Base-by-base conservation (phyloP, 2,113 vertebrate genomes). In the Thomomys bottae region DNA sequence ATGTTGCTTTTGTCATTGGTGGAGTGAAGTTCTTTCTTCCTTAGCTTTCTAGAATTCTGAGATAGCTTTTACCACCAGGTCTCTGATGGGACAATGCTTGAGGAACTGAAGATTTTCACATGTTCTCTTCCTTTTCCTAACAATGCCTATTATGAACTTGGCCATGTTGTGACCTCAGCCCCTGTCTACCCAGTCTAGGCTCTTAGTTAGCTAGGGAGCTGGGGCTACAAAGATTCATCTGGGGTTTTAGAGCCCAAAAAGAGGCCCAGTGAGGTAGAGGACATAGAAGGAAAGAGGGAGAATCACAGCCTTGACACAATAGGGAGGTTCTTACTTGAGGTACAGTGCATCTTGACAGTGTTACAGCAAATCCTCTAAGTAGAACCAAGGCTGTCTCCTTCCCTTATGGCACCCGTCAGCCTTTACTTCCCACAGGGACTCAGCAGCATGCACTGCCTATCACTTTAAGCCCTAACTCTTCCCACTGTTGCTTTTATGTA, bases 381-480 rank as follows among this genome's bases (percentile, higher is more conserved):
- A 59, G 89, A 26, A 32, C 42, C 6, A n/a, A 54, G 24, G 2
- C 8, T 32, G 18, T 24, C 36, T 26, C 67, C 17, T 45, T 40
- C 20, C 30, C 59, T 21, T 17, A 14, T 40, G n/a, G 42, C 34
- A 12, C 0, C 64, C 28, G 45, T 28, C 15, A 15, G 30, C 28
- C 10, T 2, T 0, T 3, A 21, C 32, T 28, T 54, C 28, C n/a
- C 21, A 0, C 4, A 30, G 83, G 59, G 21, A 0, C 28, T 73
- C 34, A 11, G 17, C 57, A 36, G 32, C 49, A 12, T 11, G 2
- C 38, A 26, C 8, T 4, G 2, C 15, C 38, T 3, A 23, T 76
- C 63, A 6, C 21, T 67, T 40, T 28, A 17, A 38, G 18, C 21
- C 32, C 45, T 3, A 10, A 57, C 10, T 59, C 38, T 83, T 83